Base-by-base conservation (phyloP, 2,113 vertebrate genomes). In the Poeciliopsis retropinna region DNA sequence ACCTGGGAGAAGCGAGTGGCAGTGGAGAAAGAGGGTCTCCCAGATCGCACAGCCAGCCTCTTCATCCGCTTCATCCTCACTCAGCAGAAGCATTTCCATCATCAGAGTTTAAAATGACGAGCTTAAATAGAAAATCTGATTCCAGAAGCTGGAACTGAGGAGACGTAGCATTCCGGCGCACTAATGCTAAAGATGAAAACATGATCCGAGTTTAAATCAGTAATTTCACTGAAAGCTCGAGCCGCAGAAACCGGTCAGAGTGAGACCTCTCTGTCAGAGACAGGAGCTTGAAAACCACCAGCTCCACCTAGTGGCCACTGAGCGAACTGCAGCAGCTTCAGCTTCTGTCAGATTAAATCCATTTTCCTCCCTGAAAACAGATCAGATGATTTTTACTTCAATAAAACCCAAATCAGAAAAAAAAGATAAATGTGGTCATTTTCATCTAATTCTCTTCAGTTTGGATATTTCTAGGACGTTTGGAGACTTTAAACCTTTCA, bases 181-280 rank as follows among this genome's bases (percentile, higher is more conserved):
- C 76, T 75, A 88, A 81, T 72, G 88, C 75, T 80, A 78, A 85
- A 84, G 80, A 64, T 22, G 28, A 67, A 74, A 75, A 67, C 19
- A 29, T 78, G 28, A 28, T 10, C 29, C 31, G 61, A 44, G 60
- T 44, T 39, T 11, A 1, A 31, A 64, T 74, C 70, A 73, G 81
- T 76, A 73, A 39, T 80, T 60, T 79, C 1, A n/a, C 25, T 51
- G 8, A 76, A 28, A 65, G 71, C 25, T 47, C 1, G 17, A 47
- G 5, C 17, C 44, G 44, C 17, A 47, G 17, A 47, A 6, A 17
- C 44, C 17, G 0, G 22, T 57, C 51, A n/a, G 25, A 57, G 51
- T n/a, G 51, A 57, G 51, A 57, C 2, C 22, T 57, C 51, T 17
- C 22, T 10, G 9, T 7, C 7, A 54, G 15, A n/a, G 22, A 54